A percentile compares a stretch with the other conserved stretches of the same genome.
Conservation (phyloP, 2,113 vertebrate genomes). For the Alligator sinensis region DNA sequence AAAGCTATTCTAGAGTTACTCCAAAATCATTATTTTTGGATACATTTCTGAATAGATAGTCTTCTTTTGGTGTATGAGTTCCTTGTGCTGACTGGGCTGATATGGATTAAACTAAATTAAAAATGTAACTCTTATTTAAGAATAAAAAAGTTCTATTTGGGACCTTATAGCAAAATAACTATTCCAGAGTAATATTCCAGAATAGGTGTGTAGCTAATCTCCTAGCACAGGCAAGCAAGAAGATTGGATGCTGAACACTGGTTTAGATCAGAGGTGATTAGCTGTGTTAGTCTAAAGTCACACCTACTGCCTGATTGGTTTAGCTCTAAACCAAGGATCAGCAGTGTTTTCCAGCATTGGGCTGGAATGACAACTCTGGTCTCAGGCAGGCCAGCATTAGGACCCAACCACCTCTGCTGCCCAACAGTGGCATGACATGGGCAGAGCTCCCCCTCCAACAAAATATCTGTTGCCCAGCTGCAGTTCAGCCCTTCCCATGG, state of each 20-base stretch:
- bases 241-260: not conserved
- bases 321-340: too few species aligned
- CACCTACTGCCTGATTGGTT: too few species aligned
- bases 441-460: too few species aligned
- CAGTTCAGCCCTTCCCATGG: too few species aligned
- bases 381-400: too few species aligned
- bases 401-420: too few species aligned
- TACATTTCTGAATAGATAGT: not conserved
- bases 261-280: not conserved
- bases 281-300: too few species aligned
- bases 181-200: not conserved
- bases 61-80: constrained; percentile 7
- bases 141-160: not conserved
- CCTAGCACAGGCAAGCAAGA: not conserved
- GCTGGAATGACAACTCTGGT: too few species aligned
- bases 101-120: not conserved
- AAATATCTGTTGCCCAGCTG: too few species aligned
- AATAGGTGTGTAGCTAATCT: not conserved
- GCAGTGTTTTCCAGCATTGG: too few species aligned
- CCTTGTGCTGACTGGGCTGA: not conserved
- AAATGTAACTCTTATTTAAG: not conserved
- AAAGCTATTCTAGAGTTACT: not conserved
- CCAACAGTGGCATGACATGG: too few species aligned
- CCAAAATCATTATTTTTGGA: not conserved
- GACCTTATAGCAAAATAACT: not conserved